Base-by-base conservation (phyloP, 2,888 invertebrate genomes). In the Nowickia ferox region DNA sequence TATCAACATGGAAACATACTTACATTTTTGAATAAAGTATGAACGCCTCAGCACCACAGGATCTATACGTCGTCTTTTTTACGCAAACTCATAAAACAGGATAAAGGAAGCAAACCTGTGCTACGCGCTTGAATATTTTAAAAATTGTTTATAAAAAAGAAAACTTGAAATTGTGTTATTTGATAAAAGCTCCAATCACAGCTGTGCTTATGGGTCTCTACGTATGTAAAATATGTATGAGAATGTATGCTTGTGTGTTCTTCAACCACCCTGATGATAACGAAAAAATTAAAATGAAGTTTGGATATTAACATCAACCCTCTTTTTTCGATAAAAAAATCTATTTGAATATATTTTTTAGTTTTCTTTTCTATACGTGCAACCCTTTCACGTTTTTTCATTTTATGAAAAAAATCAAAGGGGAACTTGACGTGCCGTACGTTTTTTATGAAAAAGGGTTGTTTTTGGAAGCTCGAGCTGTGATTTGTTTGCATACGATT, bases 211-310 rank as follows among this genome's bases (percentile, higher is more conserved):
- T n/a, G 10, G n/a, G 15, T 22, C 11, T 42, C 13, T 40, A 51
- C 6, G 22, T 51, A 59, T 11, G 57, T 22, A 69, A 51, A 75
- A 51, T 40, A 48, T 77, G 15, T 42, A 4, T 30, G 8, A 44
- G 17, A 19, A 48, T 78, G 11, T 44, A 5, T 30, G 8, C 44
- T 11, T 9, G 10, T 17, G 19, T 30, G 22, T n/a, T 22, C 11
- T 11, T n/a, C 66, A 82, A 75, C 81, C 55, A 82, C 81, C 81
- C 40, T 13, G 63, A 46, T 44, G 11, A 61, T 48, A 74, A 30
- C 30, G 6, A 30, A 55, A 88, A 89, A 88, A 90, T 90, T 89
- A 90, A 91, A 90, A 91, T 91, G 91, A 91, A 89, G 88, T 84
- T 88, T 86, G 68, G 68, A 82, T 86, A 86, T 86, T 82, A 71